phyloP scores from a whole-genome alignment of 2,113 vertebrate species.

The Tachuris rubrigastra region DNA sequence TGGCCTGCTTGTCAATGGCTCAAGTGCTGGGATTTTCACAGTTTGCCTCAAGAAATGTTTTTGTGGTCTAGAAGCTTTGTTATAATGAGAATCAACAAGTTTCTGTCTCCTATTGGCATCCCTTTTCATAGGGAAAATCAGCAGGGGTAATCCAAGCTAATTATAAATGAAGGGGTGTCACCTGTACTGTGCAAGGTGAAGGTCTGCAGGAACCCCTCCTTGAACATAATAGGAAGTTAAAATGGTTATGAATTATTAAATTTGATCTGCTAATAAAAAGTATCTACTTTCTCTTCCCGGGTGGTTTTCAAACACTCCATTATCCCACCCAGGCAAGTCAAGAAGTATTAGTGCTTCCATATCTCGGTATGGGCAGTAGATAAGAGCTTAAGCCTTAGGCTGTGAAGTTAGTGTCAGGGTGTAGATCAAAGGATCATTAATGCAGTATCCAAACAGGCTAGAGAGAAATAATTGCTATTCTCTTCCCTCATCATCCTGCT shows the following conservation, averaged over 20 bases:
- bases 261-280: neutral
- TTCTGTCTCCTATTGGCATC: neutral
- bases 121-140: neutral
- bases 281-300: neutral
- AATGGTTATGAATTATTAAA: neutral
- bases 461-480: neutral
- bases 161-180: neutral
- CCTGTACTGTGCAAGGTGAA: neutral
- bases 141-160: neutral
- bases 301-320: neutral
- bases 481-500: neutral
- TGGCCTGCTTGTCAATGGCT: neutral
- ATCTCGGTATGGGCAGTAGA: neutral
- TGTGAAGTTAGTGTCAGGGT: neutral
- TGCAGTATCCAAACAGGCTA: neutral
- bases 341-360: neutral
- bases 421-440: neutral
- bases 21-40: neutral
- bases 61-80: neutral
- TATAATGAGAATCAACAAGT: neutral
- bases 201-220: neutral
- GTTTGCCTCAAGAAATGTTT: neutral
- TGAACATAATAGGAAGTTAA: neutral
- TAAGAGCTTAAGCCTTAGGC: neutral
- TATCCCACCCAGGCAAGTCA: neutral